These are phyloP conservation scores for Thereuonema tuberculata DNA, from an alignment of 1,140 invertebrate genomes.

Conservation along the genomic window DNA sequence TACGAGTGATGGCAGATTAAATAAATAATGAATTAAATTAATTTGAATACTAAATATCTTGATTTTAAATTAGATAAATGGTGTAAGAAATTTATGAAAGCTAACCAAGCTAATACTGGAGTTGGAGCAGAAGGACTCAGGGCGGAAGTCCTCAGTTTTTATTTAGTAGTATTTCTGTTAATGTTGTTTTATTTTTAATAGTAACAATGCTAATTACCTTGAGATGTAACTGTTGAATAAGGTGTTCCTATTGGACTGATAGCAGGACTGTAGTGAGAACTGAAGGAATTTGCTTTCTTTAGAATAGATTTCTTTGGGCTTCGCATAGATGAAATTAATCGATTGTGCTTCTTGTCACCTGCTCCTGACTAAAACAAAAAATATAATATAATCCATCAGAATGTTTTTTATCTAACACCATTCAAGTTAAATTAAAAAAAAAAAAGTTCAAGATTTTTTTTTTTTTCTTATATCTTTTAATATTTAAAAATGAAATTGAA, in stretches of 20 bases:
- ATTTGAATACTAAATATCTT: no score
- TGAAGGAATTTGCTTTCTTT: conserved; percentile 84
- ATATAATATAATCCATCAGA: background rate
- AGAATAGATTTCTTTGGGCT: conserved; percentile 78
- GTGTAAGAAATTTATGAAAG: no score
- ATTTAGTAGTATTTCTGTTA: no score
- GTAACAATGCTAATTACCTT: conserved; percentile 16
- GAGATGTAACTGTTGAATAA: conserved; percentile 51
- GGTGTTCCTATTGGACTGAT: conserved; percentile 50
- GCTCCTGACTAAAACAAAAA: background rate
- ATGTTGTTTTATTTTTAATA: background rate
- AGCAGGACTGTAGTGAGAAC: conserved; percentile 41
- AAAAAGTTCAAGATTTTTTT: background rate
- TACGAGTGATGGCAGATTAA: no score
- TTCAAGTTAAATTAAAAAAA: background rate
- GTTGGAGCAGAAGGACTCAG: no score
- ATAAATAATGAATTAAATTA: no score
- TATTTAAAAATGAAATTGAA: background rate
- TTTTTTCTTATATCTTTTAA: background rate
- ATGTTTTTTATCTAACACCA: background rate
- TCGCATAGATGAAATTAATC: no score
- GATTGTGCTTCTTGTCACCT: no score
- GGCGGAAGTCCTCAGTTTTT: no score
- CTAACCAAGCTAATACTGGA: no score
- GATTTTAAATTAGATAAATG: no score